phyloP scores from a whole-genome alignment of 2,888 invertebrate species.

The Eilema depressum region DNA sequence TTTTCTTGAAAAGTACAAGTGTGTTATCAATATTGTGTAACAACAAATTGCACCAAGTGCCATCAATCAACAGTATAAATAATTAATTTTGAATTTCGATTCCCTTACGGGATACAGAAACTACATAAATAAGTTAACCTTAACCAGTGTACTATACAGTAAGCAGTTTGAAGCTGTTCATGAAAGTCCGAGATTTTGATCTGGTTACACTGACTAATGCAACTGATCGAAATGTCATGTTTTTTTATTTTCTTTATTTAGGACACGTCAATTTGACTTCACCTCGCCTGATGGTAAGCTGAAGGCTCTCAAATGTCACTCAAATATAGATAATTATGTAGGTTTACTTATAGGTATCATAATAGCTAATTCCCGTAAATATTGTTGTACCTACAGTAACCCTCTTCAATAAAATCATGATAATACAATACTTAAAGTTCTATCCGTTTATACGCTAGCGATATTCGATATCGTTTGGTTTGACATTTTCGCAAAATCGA shows the following conservation, averaged over 20 bases:
- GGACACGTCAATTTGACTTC: too few species aligned
- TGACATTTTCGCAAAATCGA: conserved; percentile 86
- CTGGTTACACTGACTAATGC: not conserved
- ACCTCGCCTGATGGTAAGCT: too few species aligned
- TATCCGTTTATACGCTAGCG: conserved; percentile 61
- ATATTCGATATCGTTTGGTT: conserved; percentile 76
- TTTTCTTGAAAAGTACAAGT: too few species aligned
- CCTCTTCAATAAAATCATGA: conserved; percentile 16
- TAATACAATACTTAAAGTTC: conserved; percentile 51
- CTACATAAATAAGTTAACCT: too few species aligned
- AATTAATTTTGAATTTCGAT: too few species aligned
- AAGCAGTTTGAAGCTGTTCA: not conserved
- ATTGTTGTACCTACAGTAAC: not conserved
- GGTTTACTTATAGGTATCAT: too few species aligned
- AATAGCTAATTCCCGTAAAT: not conserved
- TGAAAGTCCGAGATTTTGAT: not conserved
- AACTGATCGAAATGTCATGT: not conserved
- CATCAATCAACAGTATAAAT: too few species aligned
- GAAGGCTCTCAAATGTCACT: too few species aligned
- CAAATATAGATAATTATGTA: not conserved
- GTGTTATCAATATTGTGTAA: too few species aligned
- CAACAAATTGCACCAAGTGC: too few species aligned
- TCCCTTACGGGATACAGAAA: too few species aligned
- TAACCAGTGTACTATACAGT: not conserved
- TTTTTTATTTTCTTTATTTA: too few species aligned